Evolutionary conservation across 2,113 vertebrate species (phyloP), one percentile per base, ranked within the genome.

Genomic region (Nibea albiflora): DNA sequence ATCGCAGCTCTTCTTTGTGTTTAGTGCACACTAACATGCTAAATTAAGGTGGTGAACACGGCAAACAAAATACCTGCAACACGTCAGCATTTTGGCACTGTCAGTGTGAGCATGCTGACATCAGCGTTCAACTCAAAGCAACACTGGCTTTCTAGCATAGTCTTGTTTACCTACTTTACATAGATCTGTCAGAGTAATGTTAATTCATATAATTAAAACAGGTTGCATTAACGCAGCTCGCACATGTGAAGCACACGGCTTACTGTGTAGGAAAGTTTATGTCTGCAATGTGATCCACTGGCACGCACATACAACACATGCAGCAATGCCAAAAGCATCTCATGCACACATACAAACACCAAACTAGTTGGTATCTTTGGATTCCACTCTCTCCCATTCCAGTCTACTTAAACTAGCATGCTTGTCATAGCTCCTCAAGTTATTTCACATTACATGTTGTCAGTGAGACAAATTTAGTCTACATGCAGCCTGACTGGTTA

Each of bases 401-500:
- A 26, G 24, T 57, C 28, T 28, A 50, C 65, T 77, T 81, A 56
- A 71, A 72, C 20, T 10, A 71, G 26, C 42, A 31, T 82, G 78
- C 42, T 80, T 74, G 61, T 56, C 73, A 81, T 83, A 70, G 66
- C 63, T 70, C 19, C 39, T 57, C 15, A 53, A 73, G 42, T 57
- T 89, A 85, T 89, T 89, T 89, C 20, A 22, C 20, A 49, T 50
- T 19, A 50, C 68, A 79, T 85, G 52, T 46, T 72, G 72, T 84
- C 61, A 64, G 50, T 77, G 19, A 39, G 14, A 73, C 15, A 54
- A 4, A 70, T 83, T 84, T 85, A 35, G 31, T 9, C 1, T 39
- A 46, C 58, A 82, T 83, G 84, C 76, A 70, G 52, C 56, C 57
- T 75, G 80, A 86, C 89, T 80, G 78, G 88, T 85, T 88, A 42